Conservation (phyloP, 2,888 invertebrate genomes). For the Lycaena phlaeas region DNA sequence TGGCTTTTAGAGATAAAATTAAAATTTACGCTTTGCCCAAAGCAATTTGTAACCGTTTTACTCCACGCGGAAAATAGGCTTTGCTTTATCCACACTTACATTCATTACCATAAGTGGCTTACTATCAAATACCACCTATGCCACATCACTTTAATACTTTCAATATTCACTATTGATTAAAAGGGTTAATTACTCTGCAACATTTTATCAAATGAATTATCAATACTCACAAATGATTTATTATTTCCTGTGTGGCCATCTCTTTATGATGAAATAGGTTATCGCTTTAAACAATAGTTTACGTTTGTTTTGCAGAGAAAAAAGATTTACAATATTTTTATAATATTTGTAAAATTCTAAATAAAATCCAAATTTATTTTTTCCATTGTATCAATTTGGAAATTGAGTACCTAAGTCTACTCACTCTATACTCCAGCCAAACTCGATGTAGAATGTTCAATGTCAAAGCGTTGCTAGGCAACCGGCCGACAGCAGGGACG, state of each 20-base stretch:
- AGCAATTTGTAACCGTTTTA: slow-evolving; percentile 71
- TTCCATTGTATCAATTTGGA: no score
- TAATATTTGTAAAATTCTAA: no score
- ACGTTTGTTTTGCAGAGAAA: no score
- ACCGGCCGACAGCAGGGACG: no score
- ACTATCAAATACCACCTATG: slow-evolving; percentile 28
- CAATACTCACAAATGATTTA: neutral
- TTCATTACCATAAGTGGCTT: slow-evolving; percentile 69
- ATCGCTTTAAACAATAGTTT: no score
- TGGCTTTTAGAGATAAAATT: slow-evolving; percentile 73
- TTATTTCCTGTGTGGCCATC: neutral
- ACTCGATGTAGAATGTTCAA: no score
- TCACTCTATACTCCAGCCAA: no score
- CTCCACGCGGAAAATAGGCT: slow-evolving; percentile 70
- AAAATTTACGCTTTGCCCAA: slow-evolving; percentile 73
- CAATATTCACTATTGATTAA: neutral
- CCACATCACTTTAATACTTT: neutral
- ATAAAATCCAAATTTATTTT: no score
- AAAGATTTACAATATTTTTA: no score
- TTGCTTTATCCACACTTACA: slow-evolving; percentile 67
- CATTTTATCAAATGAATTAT: neutral
- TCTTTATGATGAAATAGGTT: neutral
- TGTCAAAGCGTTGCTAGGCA: no score
- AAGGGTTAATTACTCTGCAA: neutral
- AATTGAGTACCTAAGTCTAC: no score